These are phyloP conservation scores for Plectrocnemia conspersa DNA, from an alignment of 1,140 invertebrate genomes.

Conservation along the genomic window DNA sequence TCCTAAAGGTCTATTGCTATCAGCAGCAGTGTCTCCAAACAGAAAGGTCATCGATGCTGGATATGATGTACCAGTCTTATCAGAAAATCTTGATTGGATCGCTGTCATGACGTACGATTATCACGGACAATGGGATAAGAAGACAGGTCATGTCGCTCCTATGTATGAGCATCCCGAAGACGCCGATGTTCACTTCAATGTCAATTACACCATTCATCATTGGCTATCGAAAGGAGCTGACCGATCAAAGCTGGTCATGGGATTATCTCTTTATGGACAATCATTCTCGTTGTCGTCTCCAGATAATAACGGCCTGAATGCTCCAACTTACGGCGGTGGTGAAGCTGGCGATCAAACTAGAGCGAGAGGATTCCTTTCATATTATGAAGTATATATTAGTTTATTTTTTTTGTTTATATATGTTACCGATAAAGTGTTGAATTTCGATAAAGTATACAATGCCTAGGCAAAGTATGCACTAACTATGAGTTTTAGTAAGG, in stretches of 20 bases:
- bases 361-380: conserved; percentile 75
- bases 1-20: conserved; percentile 65
- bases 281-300: conserved; percentile 68
- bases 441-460: too few species aligned
- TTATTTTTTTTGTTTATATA: too few species aligned
- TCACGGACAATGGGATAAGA: conserved; percentile 87
- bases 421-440: too few species aligned
- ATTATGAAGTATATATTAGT: conserved; percentile 72
- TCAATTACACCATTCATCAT: conserved; percentile 76
- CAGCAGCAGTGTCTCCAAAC: conserved; percentile 79
- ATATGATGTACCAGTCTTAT: conserved; percentile 70
- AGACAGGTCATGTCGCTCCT: conserved; percentile 81
- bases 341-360: conserved; percentile 74
- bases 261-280: conserved; percentile 81
- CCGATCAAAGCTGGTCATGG: conserved; percentile 71
- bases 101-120: conserved; percentile 88
- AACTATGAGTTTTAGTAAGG: too few species aligned
- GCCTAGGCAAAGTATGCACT: too few species aligned
- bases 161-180: conserved; percentile 72
- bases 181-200: conserved; percentile 70
- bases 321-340: conserved; percentile 67
- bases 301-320: conserved; percentile 60
- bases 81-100: conserved; percentile 77
- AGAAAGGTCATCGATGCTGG: conserved; percentile 74
- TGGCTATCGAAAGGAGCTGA: conserved; percentile 75